phyloP scores from a whole-genome alignment of 2,888 invertebrate species.

The Nemotelus pantherinus region DNA sequence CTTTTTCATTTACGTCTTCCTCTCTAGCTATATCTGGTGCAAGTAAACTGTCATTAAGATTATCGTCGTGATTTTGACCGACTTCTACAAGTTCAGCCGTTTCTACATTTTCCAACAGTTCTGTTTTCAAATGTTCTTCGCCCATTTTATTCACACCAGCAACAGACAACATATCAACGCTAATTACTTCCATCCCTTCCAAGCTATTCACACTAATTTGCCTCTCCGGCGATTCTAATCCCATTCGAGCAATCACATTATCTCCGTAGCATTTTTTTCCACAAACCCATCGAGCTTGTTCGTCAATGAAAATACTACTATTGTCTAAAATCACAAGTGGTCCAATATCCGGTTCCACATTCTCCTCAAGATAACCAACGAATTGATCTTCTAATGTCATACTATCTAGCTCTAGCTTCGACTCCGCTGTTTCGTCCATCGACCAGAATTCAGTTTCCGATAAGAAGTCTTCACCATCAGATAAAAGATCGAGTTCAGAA shows the following conservation, averaged over 20 bases:
- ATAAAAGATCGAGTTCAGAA: neutral
- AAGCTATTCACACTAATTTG: slow-evolving; percentile 9
- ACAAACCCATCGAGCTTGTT: neutral
- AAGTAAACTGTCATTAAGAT: no score
- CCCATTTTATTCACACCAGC: neutral
- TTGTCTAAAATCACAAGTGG: slow-evolving; percentile 6
- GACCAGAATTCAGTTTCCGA: neutral
- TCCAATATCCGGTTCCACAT: neutral
- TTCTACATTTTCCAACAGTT: neutral
- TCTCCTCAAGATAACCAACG: neutral
- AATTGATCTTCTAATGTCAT: neutral
- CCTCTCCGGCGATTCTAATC: neutral
- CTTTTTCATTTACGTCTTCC: neutral
- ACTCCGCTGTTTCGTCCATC: neutral
- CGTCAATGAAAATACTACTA: slow-evolving; percentile 1
- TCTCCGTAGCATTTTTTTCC: neutral
- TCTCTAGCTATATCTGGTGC: no score
- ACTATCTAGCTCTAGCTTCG: neutral
- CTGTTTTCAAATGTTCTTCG: neutral
- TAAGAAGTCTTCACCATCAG: neutral
- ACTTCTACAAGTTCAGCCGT: neutral
- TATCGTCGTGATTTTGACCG: neutral
- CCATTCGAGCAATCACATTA: slow-evolving; percentile 21
- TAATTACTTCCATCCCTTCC: slow-evolving; percentile 2
- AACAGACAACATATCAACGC: neutral